Evolutionary conservation across 2,113 vertebrate species (phyloP), one percentile per base, ranked within the genome.

Genomic region (Hystrix brachyura): DNA sequence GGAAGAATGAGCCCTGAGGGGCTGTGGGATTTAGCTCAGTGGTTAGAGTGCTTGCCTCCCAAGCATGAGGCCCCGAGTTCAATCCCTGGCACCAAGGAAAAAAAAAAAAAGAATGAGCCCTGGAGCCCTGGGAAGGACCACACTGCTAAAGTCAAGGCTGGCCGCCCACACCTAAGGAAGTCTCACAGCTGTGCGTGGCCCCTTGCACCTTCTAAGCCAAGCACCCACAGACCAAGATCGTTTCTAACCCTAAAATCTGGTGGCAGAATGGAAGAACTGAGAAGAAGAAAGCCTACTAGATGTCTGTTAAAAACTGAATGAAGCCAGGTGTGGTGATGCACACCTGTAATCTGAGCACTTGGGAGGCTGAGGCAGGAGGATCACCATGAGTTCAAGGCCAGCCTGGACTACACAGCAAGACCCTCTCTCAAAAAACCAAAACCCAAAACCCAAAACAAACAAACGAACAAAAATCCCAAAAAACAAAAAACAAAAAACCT

Each of bases 231-330:
- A 14, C 29, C 15, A 81, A 25, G 9, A 53, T 87, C 7, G 19
- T 43, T 14, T 92, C 59, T 65, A 81, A 29, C 55, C 86, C 34
- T 85, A 8, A 51, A 91, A 90, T 78, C n/a, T 80, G 57, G 62
- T n/a, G 64, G 57, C 12, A 25, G 48, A 67, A 79, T n/a, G 55
- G 1, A 53, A 93, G 65, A 91, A 60, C 2, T 55, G 29, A 46
- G 72, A 87, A 90, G 59, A 95, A 78, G 57, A 83, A 95, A 97
- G 74, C n/a, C 43, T 32, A 48, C 34, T 79, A 38, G 64, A 80
- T 38, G 89, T 46, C 87, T 89, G 38, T 86, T 87, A 95, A 78
- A 93, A 91, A n/a, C 10, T n/a, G 69, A 96, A 64, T 34, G 59
- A 89, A 82, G 83, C 51, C 69, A 90, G 38, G 38, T 38, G 38